Conservation (phyloP, 2,797 vertebrate species). For the Calcarius lapponicus region DNA sequence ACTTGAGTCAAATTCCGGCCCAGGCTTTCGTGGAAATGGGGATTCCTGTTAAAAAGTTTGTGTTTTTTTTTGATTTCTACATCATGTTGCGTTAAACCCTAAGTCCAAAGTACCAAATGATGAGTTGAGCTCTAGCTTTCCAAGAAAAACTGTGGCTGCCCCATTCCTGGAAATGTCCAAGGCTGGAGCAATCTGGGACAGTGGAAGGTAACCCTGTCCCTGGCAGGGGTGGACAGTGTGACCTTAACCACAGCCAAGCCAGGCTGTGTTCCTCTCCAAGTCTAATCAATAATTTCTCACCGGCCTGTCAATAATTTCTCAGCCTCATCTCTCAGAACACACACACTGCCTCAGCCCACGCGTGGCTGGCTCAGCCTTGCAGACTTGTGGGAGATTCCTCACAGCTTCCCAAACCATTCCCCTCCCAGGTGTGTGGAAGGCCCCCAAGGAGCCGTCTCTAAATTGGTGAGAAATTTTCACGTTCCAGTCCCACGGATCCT, state of each 20-base stretch:
- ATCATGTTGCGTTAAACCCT: not conserved
- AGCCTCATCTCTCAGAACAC: not conserved
- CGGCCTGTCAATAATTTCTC: not conserved
- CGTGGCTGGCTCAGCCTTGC: not conserved
- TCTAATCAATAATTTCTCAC: not conserved
- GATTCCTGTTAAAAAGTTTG: not conserved
- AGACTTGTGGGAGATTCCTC: not conserved
- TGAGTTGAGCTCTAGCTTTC: not conserved
- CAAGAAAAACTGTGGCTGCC: not conserved
- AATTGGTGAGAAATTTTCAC: not conserved
- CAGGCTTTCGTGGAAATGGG: not conserved
- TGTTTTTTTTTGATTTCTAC: not conserved
- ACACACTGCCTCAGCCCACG: not conserved
- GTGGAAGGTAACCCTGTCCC: not conserved
- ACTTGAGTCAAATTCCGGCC: not conserved
- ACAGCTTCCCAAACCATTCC: no score
- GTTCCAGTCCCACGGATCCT: not conserved
- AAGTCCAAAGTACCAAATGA: not conserved
- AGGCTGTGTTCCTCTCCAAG: not conserved
- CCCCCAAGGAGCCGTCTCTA: not conserved
- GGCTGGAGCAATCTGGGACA: not conserved
- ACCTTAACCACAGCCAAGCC: not conserved
- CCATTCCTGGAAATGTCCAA: not conserved
- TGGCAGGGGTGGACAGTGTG: not conserved
- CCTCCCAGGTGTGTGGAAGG: fast-evolving